Percentiles rank a stretch among this genome's conserved stretches.
Conservation (phyloP, 2,113 vertebrate species). For the Cavia aperea region DNA sequence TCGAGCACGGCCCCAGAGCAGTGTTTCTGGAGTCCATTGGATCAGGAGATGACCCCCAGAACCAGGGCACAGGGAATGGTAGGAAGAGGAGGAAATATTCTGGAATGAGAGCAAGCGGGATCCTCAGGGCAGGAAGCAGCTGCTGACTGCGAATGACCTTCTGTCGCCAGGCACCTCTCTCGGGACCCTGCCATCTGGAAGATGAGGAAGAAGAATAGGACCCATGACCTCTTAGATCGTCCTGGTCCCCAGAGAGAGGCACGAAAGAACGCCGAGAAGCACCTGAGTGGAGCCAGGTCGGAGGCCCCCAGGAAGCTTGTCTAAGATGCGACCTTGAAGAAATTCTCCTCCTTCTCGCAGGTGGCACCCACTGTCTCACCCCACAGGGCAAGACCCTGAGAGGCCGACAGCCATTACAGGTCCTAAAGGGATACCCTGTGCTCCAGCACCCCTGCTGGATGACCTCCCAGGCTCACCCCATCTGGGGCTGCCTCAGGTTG, state of each 20-base stretch:
- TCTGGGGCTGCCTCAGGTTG: not conserved
- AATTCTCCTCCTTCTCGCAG: not conserved
- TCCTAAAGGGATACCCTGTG: not conserved
- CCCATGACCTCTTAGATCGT: not conserved
- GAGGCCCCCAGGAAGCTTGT: not conserved
- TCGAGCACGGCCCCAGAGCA: constrained; percentile 41
- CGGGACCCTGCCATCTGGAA: not conserved
- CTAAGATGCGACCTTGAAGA: not conserved
- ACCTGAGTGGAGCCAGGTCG: not conserved
- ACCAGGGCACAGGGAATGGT: not conserved
- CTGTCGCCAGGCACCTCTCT: not conserved
- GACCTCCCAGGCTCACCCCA: not conserved
- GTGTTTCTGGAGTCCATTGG: constrained; percentile 24
- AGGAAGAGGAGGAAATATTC: not conserved
- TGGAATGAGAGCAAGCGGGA: not conserved
- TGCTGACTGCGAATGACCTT: not conserved
- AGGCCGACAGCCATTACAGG: not conserved
- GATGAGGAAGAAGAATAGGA: not conserved
- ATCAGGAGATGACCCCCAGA: constrained; percentile 20
- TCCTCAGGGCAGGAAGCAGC: not conserved
- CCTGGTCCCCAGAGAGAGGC: not conserved
- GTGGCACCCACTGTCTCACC: not conserved
- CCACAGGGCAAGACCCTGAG: not conserved
- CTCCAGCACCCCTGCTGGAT: not conserved
- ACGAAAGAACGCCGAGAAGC: not conserved